Conservation (phyloP, 2,888 invertebrate species). For the Sturmia bella region DNA sequence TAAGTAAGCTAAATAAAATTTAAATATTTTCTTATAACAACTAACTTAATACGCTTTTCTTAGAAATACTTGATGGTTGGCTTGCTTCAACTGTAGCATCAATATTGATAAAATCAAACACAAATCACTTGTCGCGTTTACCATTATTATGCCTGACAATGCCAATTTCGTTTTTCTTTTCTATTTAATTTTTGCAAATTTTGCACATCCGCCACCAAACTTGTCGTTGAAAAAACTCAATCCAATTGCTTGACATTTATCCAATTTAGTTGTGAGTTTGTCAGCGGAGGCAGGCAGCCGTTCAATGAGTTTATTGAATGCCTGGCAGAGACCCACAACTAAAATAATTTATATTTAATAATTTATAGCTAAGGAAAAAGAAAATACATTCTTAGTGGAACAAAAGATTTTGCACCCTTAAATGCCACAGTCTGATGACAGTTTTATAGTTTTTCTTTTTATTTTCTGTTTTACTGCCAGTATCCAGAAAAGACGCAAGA, state of each 20-base stretch:
- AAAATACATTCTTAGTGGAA: constrained; percentile 17
- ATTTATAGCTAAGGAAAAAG: constrained; percentile 41
- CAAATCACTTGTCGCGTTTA: constrained; percentile 71
- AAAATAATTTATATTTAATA: constrained; percentile 59
- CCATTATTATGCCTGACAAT: constrained; percentile 55
- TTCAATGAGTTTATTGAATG: constrained; percentile 29
- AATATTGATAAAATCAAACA: constrained; percentile 52
- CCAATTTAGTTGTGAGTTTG: constrained; percentile 76
- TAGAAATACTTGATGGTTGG: not conserved
- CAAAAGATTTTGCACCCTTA: constrained; percentile 50
- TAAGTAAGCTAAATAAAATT: not conserved
- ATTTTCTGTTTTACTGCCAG: constrained; percentile 29
- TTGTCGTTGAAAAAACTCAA: constrained; percentile 3
- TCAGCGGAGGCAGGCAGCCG: constrained; percentile 71
- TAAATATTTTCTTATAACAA: not conserved
- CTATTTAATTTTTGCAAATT: constrained; percentile 70
- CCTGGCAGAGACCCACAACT: constrained; percentile 12
- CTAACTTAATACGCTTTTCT: too few relatives aligned
- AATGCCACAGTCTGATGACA: constrained; percentile 78
- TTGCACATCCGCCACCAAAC: constrained; percentile 70
- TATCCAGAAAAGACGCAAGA: constrained; percentile 25
- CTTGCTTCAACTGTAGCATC: constrained; percentile 20
- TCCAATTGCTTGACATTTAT: constrained; percentile 20
- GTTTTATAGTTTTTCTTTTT: constrained; percentile 74
- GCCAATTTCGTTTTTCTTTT: constrained; percentile 46